phyloP scores from a whole-genome alignment of 2,113 vertebrate species.

The Mesembrinibis cayennensis region DNA sequence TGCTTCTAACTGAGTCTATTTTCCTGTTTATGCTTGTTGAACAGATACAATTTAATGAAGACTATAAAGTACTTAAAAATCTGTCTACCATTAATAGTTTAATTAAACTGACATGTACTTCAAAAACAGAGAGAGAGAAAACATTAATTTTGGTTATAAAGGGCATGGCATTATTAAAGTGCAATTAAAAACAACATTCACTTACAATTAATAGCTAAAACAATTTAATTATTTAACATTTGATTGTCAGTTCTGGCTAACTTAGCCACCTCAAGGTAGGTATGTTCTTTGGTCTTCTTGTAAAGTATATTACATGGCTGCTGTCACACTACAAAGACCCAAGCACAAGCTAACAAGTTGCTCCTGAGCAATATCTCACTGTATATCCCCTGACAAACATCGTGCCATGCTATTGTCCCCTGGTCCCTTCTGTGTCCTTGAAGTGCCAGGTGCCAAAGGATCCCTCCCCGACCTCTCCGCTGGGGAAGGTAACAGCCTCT shows the following conservation, averaged over 20 bases:
- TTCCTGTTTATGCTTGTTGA: conserved; percentile 76
- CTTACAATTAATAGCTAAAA: conserved; percentile 76
- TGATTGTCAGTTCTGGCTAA: conserved; percentile 73
- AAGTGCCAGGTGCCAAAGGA: background rate
- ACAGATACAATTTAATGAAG: conserved; percentile 78
- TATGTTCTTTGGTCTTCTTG: background rate
- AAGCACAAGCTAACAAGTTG: background rate
- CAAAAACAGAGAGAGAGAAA: conserved; percentile 78
- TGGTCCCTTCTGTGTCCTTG: background rate
- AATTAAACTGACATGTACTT: conserved; percentile 81
- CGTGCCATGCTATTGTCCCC: background rate
- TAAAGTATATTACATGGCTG: background rate
- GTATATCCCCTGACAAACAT: background rate
- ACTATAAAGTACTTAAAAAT: conserved; percentile 80
- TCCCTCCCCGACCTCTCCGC: background rate
- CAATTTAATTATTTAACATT: conserved; percentile 76
- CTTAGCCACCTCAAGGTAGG: conserved; percentile 49
- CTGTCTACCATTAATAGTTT: conserved; percentile 81
- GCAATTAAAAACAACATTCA: conserved; percentile 79
- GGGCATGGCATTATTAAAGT: conserved; percentile 83
- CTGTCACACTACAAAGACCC: background rate
- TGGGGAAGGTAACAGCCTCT: background rate
- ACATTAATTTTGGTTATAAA: conserved; percentile 82
- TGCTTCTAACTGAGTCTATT: conserved; percentile 64
- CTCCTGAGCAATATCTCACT: background rate